phyloP scores from a whole-genome alignment of 2,113 vertebrate species.

The Ammodytes dubius region DNA sequence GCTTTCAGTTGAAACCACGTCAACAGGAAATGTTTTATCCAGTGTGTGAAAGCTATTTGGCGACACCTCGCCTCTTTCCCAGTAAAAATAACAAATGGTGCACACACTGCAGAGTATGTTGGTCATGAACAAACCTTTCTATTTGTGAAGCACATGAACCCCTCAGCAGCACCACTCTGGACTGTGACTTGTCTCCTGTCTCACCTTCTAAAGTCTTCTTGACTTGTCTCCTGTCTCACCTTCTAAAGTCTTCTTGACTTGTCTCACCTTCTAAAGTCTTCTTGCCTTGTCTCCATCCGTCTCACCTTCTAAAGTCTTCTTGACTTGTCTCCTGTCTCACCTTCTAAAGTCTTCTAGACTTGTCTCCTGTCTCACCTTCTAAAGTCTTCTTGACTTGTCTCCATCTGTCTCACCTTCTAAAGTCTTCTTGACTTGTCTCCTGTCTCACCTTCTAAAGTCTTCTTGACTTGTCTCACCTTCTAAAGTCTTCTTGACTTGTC shows the following conservation, averaged over 20 bases:
- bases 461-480: too few relatives aligned
- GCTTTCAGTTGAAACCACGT: constrained; percentile 37
- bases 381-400: too few relatives aligned
- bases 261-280: constrained; percentile 29
- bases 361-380: too few relatives aligned
- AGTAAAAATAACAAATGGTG: constrained; percentile 10
- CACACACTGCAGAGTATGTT: constrained; percentile 14
- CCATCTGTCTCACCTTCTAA: too few relatives aligned
- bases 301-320: too few relatives aligned
- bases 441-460: too few relatives aligned
- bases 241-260: constrained; percentile 88
- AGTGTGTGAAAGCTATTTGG: constrained; percentile 19
- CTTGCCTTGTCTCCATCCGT: too few relatives aligned
- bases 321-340: too few relatives aligned
- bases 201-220: constrained; percentile 93
- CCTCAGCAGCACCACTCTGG: neutral
- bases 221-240: constrained; percentile 81
- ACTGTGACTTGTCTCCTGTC: constrained; percentile 17
- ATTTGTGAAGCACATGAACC: neutral
- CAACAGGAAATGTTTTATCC: constrained; percentile 66
- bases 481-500: too few relatives aligned
- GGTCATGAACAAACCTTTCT: neutral
- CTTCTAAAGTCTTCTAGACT: too few relatives aligned
- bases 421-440: too few relatives aligned
- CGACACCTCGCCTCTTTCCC: constrained; percentile 4